Evolutionary conservation across 2,888 invertebrate genomes (phyloP), one percentile per base, ranked within the genome.

Genomic region (Eubasilissa splendida): DNA sequence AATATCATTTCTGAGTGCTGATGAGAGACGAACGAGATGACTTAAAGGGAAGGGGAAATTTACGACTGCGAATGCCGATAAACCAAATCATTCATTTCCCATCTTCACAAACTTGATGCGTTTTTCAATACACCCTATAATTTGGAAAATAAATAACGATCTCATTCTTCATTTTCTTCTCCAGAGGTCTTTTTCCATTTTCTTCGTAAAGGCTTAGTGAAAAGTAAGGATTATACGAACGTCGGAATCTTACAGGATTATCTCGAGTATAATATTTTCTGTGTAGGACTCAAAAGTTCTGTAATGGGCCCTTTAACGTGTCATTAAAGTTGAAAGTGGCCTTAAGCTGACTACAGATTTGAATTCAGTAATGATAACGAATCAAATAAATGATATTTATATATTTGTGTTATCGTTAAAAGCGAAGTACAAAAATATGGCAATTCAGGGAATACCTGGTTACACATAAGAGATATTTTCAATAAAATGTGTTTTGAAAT

Each of bases 241-340:
- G 50, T 68, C 68, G 50, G 50, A 68, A 50, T 50, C 66, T 42
- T 5, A 60, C n/a, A 4, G 12, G 50, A 66, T 66, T 42, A 66
- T n/a, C 52, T 66, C 2, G 9, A 4, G 7, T 42, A 11, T 66
- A 66, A 66, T 66, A 42, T n/a, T 50, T 8, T n/a, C n/a, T 42
- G 66, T n/a, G 33, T 66, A 50, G 42, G 4, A 12, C 66, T 33
- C n/a, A 66, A 66, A 52, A 50, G 9, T 5, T 14, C 42, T 66
- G 12, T 66, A 66, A 66, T 52, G 66, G 66, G n/a, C 66, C n/a
- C 66, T 42, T 66, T 66, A 66, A 66, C 42, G 42, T 66, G 66
- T 66, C 42, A 31, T 66, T 66, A 42, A n/a, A 50, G 14, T 66
- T 42, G 42, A 42, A 7, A 42, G 42, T 42, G 42, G 42, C 4